Evolutionary conservation across 2,888 invertebrate genomes (phyloP).

Genomic region (Apomyelois bistriatella): DNA sequence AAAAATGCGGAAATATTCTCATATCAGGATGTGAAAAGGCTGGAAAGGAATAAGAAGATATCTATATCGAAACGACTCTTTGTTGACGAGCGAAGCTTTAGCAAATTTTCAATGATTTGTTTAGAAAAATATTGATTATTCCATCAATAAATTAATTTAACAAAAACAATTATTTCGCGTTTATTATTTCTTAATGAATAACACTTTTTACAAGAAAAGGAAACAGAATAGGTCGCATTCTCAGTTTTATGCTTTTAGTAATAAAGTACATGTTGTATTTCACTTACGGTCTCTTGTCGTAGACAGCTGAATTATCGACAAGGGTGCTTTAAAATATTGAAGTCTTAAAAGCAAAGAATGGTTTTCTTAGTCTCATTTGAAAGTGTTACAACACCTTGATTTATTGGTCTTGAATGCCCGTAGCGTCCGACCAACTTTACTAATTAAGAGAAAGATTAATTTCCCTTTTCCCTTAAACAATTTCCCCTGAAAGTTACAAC

Average conservation of each 20-base stretch:
- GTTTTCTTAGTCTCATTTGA: constrained; percentile 43
- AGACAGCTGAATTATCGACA: constrained; percentile 48
- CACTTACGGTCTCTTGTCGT: constrained; percentile 20
- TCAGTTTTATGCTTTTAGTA: neutral
- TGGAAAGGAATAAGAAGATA: too few relatives aligned
- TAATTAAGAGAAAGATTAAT: constrained; percentile 78
- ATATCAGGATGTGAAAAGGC: too few relatives aligned
- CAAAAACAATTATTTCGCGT: neutral
- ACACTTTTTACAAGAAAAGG: neutral
- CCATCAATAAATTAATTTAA: too few relatives aligned
- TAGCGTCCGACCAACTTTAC: constrained; percentile 65
- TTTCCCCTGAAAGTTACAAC: constrained; percentile 63
- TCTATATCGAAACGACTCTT: too few relatives aligned
- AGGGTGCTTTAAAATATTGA: constrained; percentile 49
- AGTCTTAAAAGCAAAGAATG: constrained; percentile 50
- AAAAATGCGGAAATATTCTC: too few relatives aligned
- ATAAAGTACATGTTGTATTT: neutral
- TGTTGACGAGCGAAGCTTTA: too few relatives aligned
- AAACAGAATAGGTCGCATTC: neutral
- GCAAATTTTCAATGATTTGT: too few relatives aligned
- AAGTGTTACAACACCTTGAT: constrained; percentile 68
- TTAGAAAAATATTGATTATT: too few relatives aligned
- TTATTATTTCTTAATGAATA: neutral
- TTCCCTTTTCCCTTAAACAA: constrained; percentile 71
- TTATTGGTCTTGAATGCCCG: constrained; percentile 69